Conservation (phyloP, 2,797 vertebrate genomes). For the Sparus aurata region DNA sequence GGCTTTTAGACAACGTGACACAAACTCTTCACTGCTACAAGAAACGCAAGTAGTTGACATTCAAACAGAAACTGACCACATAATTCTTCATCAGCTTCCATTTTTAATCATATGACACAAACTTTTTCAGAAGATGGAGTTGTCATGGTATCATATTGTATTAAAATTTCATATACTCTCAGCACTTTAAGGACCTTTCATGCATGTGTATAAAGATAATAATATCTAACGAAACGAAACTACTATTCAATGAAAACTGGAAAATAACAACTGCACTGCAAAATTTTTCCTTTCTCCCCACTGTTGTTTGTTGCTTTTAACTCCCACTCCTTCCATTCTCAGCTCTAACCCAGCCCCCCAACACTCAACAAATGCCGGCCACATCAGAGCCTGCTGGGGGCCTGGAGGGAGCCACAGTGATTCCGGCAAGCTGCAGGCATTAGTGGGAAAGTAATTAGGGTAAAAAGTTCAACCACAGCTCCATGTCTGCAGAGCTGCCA, state of each 20-base stretch:
- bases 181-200: not conserved
- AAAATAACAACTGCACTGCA: constrained; percentile 80
- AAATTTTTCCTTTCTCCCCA: constrained; percentile 33
- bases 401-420: constrained; percentile 92
- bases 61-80: not conserved
- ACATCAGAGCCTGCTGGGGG: constrained; percentile 93
- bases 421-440: constrained; percentile 94
- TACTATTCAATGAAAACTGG: constrained; percentile 16
- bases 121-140: not conserved
- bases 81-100: not conserved
- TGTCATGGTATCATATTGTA: not conserved
- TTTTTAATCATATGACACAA: not conserved
- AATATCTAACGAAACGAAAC: not conserved
- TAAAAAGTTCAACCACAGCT: constrained; percentile 97
- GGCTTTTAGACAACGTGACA: constrained; percentile 11
- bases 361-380: constrained; percentile 92
- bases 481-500: constrained; percentile 89
- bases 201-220: not conserved
- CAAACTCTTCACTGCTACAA: not conserved
- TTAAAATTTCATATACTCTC: not conserved
- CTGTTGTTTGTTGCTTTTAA: constrained; percentile 40
- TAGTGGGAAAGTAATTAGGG: constrained; percentile 96
- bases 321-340: constrained; percentile 31
- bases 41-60: not conserved
- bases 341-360: constrained; percentile 82